These are phyloP conservation scores for Podilymbus podiceps DNA, from an alignment of 2,113 vertebrate species.

Conservation along the genomic window DNA sequence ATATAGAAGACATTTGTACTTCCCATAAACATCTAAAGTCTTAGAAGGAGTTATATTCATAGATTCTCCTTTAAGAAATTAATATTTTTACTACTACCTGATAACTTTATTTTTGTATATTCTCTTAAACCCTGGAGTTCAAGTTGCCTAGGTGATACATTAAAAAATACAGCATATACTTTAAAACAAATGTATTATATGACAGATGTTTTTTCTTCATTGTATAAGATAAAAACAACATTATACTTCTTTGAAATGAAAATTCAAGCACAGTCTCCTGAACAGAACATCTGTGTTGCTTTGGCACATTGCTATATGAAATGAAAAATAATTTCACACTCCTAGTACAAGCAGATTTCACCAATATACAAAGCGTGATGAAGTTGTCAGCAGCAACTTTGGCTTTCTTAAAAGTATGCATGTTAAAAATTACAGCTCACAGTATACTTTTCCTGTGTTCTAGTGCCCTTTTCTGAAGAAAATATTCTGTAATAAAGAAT, in stretches of 20 bases:
- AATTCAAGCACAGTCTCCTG: background rate
- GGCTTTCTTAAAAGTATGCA: background rate
- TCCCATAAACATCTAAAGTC: background rate
- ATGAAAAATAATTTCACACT: slow-evolving; percentile 40
- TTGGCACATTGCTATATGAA: slow-evolving; percentile 18
- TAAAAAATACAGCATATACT: background rate
- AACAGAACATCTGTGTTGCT: slow-evolving; percentile 51
- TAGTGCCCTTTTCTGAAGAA: background rate
- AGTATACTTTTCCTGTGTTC: background rate
- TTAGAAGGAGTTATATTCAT: background rate
- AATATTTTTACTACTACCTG: background rate
- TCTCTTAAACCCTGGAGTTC: background rate
- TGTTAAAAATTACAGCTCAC: background rate
- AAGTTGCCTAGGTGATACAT: background rate
- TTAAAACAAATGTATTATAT: background rate
- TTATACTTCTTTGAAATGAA: background rate
- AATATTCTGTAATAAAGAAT: background rate
- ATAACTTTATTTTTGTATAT: background rate
- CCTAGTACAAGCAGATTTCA: background rate
- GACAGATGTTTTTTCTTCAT: background rate
- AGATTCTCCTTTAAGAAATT: background rate
- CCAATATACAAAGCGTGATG: background rate
- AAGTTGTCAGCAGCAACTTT: slow-evolving; percentile 5
- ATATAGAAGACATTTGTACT: background rate
- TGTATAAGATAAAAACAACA: background rate